Evolutionary conservation across 2,797 vertebrate genomes (phyloP), one percentile per base, ranked within the genome.

Genomic region (Steatocranus sp.): DNA sequence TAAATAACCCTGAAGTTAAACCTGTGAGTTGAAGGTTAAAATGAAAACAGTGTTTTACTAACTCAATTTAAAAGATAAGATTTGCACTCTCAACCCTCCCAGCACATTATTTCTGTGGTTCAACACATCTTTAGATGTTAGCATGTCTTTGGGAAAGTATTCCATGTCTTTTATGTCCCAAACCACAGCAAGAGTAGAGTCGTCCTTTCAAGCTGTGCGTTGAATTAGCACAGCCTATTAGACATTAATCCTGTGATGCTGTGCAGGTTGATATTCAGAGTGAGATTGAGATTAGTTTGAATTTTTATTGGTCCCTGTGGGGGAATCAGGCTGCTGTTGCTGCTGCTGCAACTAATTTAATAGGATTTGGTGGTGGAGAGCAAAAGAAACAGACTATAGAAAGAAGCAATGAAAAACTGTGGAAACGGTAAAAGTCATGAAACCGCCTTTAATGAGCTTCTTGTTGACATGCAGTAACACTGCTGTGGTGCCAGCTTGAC

Each of bases 271-370:
- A 74, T 81, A 12, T 61, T 32, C 41, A 53, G 63, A 20, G 41
- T 68, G 12, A 75, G 74, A 25, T 5, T 30, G 56, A 83, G 82
- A 89, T 82, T 36, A 78, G 48, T 56, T 10, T 7, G 15, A 70
- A 11, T n/a, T 73, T 46, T 46, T 70, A 85, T 73, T 54, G 66
- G 68, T 82, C 85, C 48, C 86, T 27, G 78, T 77, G 61, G 78
- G 86, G 77, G 50, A 70, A 86, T 78, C 23, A 10, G 61, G 79
- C 76, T 8, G 50, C 17, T n/a, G n/a, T n/a, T 43, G 80, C 77
- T 75, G 82, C 49, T 43, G 80, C 78, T 73, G 82, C 50, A 36
- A 38, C 25, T 79, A 77, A 70, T 77, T 68, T 76, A 61, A 83
- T 20, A 75, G 81, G 56, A 82, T 79, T 73, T 53, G 17, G 18